phyloP scores from a whole-genome alignment of 2,113 vertebrate genomes.

The Manacus vitellinus region DNA sequence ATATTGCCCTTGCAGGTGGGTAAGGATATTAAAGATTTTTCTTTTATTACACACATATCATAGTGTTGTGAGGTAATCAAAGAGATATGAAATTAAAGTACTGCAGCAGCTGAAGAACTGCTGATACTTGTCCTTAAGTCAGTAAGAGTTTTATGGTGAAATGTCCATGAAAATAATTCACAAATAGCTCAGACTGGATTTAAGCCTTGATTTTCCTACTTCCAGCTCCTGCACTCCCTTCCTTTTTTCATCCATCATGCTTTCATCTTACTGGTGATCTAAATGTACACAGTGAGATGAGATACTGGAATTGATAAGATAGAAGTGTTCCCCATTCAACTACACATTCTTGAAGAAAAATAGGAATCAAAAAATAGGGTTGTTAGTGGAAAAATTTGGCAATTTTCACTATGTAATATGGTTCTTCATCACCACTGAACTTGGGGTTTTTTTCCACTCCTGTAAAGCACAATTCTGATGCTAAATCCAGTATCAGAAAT shows the following conservation, averaged over 20 bases:
- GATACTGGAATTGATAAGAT: neutral
- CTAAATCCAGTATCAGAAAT: neutral
- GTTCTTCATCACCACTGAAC: neutral
- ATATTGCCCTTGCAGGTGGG: neutral
- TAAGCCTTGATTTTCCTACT: neutral
- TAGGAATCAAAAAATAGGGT: neutral
- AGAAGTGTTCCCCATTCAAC: neutral
- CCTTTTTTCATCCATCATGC: accelerated
- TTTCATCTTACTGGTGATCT: neutral
- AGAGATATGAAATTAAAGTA: neutral
- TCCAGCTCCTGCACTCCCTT: neutral
- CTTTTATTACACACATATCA: neutral
- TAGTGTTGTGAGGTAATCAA: neutral
- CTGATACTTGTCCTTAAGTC: neutral
- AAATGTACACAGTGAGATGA: neutral
- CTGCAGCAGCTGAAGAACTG: neutral
- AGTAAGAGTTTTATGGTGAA: neutral
- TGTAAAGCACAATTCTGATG: neutral
- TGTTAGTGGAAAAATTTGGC: neutral
- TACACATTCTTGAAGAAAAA: neutral
- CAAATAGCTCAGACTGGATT: neutral
- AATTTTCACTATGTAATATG: neutral
- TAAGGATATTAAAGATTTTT: conserved; percentile 2
- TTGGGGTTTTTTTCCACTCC: neutral
- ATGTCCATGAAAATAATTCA: neutral